Conservation (phyloP, 2,113 vertebrate genomes). For the Erythrolamprus reginae region DNA sequence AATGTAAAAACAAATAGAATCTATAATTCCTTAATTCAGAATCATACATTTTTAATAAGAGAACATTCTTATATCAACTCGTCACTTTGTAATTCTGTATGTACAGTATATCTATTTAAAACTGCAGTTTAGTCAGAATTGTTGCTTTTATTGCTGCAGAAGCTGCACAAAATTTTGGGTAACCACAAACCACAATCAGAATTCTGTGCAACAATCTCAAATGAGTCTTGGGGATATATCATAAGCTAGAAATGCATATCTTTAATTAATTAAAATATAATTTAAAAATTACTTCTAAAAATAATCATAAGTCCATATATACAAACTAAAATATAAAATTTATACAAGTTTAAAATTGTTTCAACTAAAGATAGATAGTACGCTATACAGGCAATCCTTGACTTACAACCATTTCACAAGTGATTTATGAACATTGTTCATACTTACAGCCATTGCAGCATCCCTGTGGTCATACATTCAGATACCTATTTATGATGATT, state of each 20-base stretch:
- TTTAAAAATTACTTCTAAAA: neutral
- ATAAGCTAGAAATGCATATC: neutral
- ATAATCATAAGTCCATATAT: conserved; percentile 41
- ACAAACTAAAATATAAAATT: conserved; percentile 11
- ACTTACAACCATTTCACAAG: neutral
- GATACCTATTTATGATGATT: neutral
- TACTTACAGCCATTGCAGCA: neutral
- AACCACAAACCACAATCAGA: neutral
- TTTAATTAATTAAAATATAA: neutral
- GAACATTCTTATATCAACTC: neutral
- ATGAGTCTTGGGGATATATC: neutral
- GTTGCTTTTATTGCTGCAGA: neutral
- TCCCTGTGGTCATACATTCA: neutral
- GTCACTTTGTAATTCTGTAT: neutral
- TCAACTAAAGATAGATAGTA: neutral
- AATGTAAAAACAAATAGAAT: neutral
- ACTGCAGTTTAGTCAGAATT: neutral
- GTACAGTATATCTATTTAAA: neutral
- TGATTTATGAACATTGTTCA: neutral
- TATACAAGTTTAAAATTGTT: neutral
- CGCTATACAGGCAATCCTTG: neutral
- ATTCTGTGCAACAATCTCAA: neutral
- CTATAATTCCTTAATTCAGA: neutral
- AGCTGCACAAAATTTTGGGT: neutral
- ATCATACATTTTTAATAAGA: neutral